Conservation (phyloP, 2,113 vertebrate species). For the Ciconia stormi region DNA sequence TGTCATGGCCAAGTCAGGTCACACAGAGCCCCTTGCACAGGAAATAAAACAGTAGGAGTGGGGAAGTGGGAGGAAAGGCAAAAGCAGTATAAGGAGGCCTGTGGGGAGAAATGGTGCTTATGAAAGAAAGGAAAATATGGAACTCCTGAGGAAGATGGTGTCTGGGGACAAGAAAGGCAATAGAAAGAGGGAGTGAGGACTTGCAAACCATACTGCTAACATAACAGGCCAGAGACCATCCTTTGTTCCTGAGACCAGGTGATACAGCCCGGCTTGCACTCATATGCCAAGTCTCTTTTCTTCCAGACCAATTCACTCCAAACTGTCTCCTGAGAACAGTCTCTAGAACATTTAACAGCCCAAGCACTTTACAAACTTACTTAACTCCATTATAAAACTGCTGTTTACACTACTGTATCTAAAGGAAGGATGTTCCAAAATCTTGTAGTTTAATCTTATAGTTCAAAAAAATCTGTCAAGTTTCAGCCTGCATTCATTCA, state of each 20-base stretch:
- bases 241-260: background rate
- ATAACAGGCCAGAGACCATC: background rate
- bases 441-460: background rate
- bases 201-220: background rate
- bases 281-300: background rate
- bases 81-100: background rate
- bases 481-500: background rate
- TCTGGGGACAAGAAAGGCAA: background rate
- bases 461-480: too few relatives aligned
- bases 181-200: background rate
- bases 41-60: background rate
- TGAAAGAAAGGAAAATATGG: background rate
- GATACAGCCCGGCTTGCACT: accelerated
- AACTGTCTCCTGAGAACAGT: background rate
- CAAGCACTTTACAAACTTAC: background rate
- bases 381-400: background rate
- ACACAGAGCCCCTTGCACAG: background rate
- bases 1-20: background rate
- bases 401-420: background rate
- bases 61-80: background rate
- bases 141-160: background rate
- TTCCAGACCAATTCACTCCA: background rate
- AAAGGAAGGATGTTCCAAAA: background rate
- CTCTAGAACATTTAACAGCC: background rate
- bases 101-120: background rate